Conservation (phyloP, 2,888 invertebrate species). For the Archaeoteleia sp. region DNA sequence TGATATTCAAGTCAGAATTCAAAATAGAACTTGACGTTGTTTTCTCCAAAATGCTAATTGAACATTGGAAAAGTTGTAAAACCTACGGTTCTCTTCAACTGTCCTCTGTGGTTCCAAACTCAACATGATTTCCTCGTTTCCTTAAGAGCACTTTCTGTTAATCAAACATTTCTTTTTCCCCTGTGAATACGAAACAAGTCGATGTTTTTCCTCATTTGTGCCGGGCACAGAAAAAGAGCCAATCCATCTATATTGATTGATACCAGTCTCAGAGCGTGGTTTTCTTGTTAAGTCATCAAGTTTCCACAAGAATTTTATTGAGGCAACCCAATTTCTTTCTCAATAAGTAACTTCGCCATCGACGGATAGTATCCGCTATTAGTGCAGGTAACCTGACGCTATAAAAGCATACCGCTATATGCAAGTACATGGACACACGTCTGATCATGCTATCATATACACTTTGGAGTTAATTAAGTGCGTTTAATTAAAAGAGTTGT, state of each 20-base stretch:
- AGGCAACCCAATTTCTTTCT: slow-evolving; percentile 27
- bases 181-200: too few species aligned
- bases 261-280: background rate
- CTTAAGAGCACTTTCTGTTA: too few species aligned
- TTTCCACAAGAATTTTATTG: slow-evolving; percentile 14
- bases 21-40: too few species aligned
- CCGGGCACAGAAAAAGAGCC: background rate
- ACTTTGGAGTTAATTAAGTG: slow-evolving; percentile 65
- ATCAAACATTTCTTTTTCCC: too few species aligned
- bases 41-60: too few species aligned
- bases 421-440: slow-evolving; percentile 22
- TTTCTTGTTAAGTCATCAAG: slow-evolving; percentile 20
- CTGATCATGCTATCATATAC: slow-evolving; percentile 53
- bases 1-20: too few species aligned
- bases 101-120: too few species aligned
- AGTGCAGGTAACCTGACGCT: slow-evolving; percentile 22
- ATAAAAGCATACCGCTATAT: slow-evolving; percentile 17
- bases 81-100: too few species aligned
- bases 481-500: slow-evolving; percentile 67
- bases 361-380: slow-evolving; percentile 13
- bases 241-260: slow-evolving; percentile 2
- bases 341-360: slow-evolving; percentile 24
- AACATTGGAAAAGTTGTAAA: too few species aligned
- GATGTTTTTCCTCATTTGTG: background rate
- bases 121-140: too few species aligned